These are phyloP conservation scores for Heliconius cydno DNA, from an alignment of 2,888 invertebrate genomes.

Conservation along the genomic window DNA sequence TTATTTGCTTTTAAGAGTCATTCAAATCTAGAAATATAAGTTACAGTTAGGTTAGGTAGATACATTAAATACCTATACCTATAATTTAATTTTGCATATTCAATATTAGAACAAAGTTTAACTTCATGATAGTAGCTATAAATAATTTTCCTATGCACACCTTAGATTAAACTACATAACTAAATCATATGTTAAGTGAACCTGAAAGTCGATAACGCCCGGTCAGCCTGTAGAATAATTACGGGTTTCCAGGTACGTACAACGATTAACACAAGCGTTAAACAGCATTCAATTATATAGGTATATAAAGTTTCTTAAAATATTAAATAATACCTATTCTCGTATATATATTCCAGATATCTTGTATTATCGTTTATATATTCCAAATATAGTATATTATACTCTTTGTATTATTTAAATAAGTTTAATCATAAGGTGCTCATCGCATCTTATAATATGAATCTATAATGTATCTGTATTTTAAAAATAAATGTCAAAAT, in stretches of 20 bases:
- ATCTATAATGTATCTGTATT: too few species aligned
- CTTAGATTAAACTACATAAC: slow-evolving; percentile 44
- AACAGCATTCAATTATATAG: neutral
- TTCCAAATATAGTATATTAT: too few species aligned
- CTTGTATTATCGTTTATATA: neutral
- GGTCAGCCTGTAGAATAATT: slow-evolving; percentile 69
- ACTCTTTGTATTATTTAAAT: neutral
- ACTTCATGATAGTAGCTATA: neutral
- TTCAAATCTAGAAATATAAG: neutral
- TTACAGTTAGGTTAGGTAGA: neutral
- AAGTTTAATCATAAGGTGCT: too few species aligned
- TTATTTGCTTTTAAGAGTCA: too few species aligned
- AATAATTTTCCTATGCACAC: slow-evolving; percentile 33
- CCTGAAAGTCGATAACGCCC: slow-evolving; percentile 76
- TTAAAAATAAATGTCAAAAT: too few species aligned
- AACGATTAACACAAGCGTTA: slow-evolving; percentile 53
- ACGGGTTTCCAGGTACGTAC: slow-evolving; percentile 54
- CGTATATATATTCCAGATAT: too few species aligned
- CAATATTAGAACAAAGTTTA: neutral
- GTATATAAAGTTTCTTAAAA: neutral
- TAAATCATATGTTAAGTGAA: slow-evolving; percentile 67
- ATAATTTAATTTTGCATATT: neutral
- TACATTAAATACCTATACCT: neutral
- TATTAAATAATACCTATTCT: neutral
- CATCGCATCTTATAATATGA: too few species aligned